These are phyloP conservation scores for Pelosia muscerda DNA, from an alignment of 2,888 invertebrate genomes.

Conservation along the genomic window DNA sequence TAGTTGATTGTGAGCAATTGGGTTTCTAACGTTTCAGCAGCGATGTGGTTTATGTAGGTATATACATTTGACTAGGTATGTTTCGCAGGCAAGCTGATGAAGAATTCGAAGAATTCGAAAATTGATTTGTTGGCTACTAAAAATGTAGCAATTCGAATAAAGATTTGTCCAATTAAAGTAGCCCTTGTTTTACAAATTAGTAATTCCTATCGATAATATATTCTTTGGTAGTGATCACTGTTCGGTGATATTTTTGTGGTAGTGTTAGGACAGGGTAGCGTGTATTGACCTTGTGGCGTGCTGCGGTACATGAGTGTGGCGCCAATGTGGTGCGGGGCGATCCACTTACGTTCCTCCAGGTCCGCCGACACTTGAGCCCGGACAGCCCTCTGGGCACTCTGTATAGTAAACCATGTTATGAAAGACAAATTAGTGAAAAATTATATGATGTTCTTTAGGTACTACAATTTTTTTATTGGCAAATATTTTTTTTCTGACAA, in stretches of 20 bases:
- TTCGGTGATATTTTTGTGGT: slow-evolving; percentile 30
- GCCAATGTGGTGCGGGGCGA: slow-evolving; percentile 91
- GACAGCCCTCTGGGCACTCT: slow-evolving; percentile 88
- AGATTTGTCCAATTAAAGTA: background rate
- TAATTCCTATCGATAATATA: background rate
- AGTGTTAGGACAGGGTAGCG: slow-evolving; percentile 61
- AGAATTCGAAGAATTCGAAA: background rate
- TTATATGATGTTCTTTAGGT: background rate
- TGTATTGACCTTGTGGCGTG: slow-evolving; percentile 90
- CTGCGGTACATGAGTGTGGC: slow-evolving; percentile 93
- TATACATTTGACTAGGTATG: background rate
- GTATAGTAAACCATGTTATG: slow-evolving; percentile 35
- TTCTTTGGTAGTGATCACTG: background rate
- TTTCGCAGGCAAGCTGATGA: background rate
- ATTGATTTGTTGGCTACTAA: background rate
- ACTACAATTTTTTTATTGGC: too few relatives aligned
- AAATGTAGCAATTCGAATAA: background rate
- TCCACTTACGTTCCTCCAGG: slow-evolving; percentile 92
- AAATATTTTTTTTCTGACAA: too few relatives aligned
- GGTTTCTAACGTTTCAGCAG: background rate
- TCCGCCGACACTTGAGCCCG: slow-evolving; percentile 90
- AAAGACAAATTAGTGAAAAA: background rate
- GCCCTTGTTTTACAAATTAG: background rate
- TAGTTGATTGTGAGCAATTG: slow-evolving; percentile 4
- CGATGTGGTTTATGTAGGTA: background rate